A percentile compares a stretch with the other conserved stretches of the same genome.
Evolutionary conservation across 2,888 invertebrate species (phyloP).

Genomic region (Zonitis immaculata): DNA sequence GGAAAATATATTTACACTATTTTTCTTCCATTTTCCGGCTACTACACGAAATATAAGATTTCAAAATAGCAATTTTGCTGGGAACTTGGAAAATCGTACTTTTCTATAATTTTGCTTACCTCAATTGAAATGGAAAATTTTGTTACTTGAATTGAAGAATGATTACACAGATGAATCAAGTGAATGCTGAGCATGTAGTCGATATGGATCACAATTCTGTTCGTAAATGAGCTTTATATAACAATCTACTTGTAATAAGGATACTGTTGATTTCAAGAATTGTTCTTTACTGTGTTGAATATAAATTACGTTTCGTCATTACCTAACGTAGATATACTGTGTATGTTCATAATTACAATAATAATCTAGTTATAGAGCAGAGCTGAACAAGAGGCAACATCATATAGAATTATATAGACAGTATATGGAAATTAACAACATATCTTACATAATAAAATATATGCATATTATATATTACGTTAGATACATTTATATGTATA

Average conservation of each 20-base stretch:
- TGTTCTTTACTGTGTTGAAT: conserved; percentile 25
- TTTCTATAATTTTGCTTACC: too few species aligned
- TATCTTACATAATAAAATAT: conserved; percentile 4
- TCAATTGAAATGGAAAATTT: too few species aligned
- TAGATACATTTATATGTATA: too few species aligned
- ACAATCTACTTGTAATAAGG: conserved; percentile 13
- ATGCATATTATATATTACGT: not conserved
- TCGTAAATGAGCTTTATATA: conserved; percentile 13
- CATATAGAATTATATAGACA: conserved; percentile 9
- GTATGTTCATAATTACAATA: conserved; percentile 31
- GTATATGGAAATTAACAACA: conserved; percentile 18
- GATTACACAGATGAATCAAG: too few species aligned
- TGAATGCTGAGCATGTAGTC: conserved; percentile 21
- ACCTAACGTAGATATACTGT: conserved; percentile 27
- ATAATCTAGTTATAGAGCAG: conserved; percentile 31
- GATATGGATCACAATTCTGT: conserved; percentile 12
- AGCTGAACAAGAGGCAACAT: conserved; percentile 22
- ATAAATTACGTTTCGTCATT: conserved; percentile 26
- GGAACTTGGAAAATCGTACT: too few species aligned
- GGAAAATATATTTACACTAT: too few species aligned
- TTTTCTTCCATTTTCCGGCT: too few species aligned
- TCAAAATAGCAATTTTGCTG: too few species aligned
- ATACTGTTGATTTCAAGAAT: conserved; percentile 30
- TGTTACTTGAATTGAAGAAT: too few species aligned
- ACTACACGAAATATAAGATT: too few species aligned